phyloP scores from a whole-genome alignment of 2,113 vertebrate species.

The Pachyramphus minor region DNA sequence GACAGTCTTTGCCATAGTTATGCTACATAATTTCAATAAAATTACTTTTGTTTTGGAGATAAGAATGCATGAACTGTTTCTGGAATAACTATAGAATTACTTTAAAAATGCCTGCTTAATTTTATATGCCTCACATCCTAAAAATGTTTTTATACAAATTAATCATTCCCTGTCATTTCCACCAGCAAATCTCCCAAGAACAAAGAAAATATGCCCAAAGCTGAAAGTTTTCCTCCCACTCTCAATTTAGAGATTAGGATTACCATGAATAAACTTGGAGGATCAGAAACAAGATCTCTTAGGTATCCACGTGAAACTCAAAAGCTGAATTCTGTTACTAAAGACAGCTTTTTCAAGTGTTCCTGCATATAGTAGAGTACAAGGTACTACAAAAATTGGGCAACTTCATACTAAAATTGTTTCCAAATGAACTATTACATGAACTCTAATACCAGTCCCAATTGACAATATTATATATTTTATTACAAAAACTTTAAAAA shows the following conservation, averaged over 20 bases:
- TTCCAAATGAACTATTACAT: background rate
- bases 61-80: background rate
- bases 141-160: background rate
- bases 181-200: background rate
- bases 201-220: background rate
- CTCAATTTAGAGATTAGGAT: background rate
- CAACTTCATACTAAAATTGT: background rate
- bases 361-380: background rate
- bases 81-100: background rate
- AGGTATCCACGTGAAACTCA: background rate
- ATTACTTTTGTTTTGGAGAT: background rate
- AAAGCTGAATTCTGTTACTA: background rate
- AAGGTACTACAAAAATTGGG: background rate
- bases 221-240: background rate
- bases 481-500: background rate
- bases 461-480: background rate
- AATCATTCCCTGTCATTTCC: background rate
- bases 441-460: background rate
- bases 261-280: background rate
- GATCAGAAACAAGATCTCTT: background rate
- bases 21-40: background rate
- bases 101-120: background rate
- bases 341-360: background rate
- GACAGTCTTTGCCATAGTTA: background rate
- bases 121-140: background rate